phyloP scores from a whole-genome alignment of 2,113 vertebrate genomes.

The Albula goreensis region DNA sequence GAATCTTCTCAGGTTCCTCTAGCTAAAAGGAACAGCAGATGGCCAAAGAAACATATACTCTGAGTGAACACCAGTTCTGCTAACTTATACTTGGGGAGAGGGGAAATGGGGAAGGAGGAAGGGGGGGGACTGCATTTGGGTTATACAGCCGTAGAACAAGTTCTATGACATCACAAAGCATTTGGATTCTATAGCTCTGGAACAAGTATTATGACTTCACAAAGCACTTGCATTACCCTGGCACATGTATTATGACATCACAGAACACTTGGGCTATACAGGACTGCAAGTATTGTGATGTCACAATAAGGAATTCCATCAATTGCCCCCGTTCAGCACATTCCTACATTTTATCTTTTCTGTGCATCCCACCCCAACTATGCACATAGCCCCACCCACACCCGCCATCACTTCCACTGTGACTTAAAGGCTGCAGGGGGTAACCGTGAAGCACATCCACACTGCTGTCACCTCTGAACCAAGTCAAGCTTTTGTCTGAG shows the following conservation, averaged over 20 bases:
- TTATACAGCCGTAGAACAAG: slow-evolving; percentile 22
- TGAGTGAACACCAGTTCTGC: slow-evolving; percentile 65
- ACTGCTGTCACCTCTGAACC: too few species aligned
- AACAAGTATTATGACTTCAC: too few species aligned
- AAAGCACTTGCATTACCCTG: too few species aligned
- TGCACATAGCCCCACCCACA: slow-evolving; percentile 22
- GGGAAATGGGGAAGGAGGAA: slow-evolving; percentile 44
- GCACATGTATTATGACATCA: too few species aligned
- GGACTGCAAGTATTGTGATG: not conserved
- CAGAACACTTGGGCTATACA: too few species aligned
- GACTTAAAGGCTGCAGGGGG: slow-evolving; percentile 49
- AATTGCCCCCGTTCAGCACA: slow-evolving; percentile 49
- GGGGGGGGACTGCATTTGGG: not conserved
- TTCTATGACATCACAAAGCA: not conserved
- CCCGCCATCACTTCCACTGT: slow-evolving; percentile 24
- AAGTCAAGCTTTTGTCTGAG: too few species aligned
- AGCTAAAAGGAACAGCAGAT: slow-evolving; percentile 76
- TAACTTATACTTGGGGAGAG: slow-evolving; percentile 53
- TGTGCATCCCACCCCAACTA: slow-evolving; percentile 28
- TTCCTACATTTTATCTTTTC: slow-evolving; percentile 62
- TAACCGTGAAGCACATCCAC: slow-evolving; percentile 21
- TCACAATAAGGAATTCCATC: slow-evolving; percentile 41
- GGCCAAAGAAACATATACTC: slow-evolving; percentile 76
- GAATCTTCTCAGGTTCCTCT: slow-evolving; percentile 72
- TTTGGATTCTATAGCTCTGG: too few species aligned